Evolutionary conservation across 2,888 invertebrate genomes (phyloP), one percentile per base, ranked within the genome.

Genomic region (Protophormia terraenovae): DNA sequence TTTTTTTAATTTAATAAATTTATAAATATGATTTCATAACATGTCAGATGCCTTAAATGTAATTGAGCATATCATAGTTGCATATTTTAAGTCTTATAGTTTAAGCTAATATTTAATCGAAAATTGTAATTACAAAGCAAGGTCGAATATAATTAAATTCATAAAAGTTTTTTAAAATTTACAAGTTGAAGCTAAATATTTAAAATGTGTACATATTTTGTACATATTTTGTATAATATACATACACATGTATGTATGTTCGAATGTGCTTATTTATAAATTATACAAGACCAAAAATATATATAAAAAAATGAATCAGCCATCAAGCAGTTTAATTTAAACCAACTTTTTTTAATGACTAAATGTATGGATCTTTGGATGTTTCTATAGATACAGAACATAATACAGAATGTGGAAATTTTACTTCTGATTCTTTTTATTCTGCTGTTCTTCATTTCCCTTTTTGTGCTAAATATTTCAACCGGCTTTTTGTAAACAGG

Each of bases 401-500:
- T n/a, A n/a, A n/a, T n/a, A 8, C 29, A 8, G 2, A 14, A 29
- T n/a, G n/a, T 29, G 12, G 14, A 29, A 66, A 22, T 27, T 66
- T 45, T 45, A 16, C 16, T 45, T 27, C n/a, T 7, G 6, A 16
- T 66, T 66, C 45, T 29, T 45, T 50, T 47, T 29, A 8, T 27
- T 66, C 6, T 12, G 16, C n/a, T 41, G 45, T 50, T 62, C 38
- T 58, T 72, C 12, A 16, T 79, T 71, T 29, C 62, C 62, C 16
- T 55, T 27, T 72, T 64, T 50, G 55, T 72, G 64, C 41, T 64
- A 64, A 72, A 72, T 79, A 72, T 72, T 64, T 64, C 12, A 72
- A 71, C 79, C 79, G 79, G 79, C 79, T 79, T 79, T 79, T 72
- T 14, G 50, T 32, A 64, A 41, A 72, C 64, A 55, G 45, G 62